Base-by-base conservation (phyloP, 2,888 invertebrate species). In the Epistrophe eligans region DNA sequence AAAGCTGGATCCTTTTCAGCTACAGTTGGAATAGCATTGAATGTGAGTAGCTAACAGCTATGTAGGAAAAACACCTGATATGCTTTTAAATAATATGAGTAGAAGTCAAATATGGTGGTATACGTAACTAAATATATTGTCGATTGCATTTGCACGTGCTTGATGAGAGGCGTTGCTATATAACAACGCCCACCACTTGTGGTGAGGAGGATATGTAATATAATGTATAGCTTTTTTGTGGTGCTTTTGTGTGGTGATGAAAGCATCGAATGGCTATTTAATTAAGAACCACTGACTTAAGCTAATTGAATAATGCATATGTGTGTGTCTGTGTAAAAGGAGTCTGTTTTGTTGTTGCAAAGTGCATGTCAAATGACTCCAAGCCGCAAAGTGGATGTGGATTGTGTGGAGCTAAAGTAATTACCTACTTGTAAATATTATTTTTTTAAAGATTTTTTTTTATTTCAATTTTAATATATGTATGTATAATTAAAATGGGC, bases 11-110 rank as follows among this genome's bases (percentile, higher is more conserved):
- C 97, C 90, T 98, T 98, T 93, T 97, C 98, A 0, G 98, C 98
- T 9, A 98, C 98, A 0, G 98, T 98, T 72, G 98, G 98, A 73
- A 98, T 98, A 90, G 98, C 98, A 50, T 97, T 98, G 92, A 98
- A 97, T 94, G 98, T 98, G 93, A 96, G 96, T 95, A 58, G 32
- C 4, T 32, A 35, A 2, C n/a, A n/a, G n/a, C n/a, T n/a, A 35
- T 35, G 9, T 9, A 35, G 35, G 8, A 35, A 35, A 35, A 35
- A 9, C 6, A 35, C 7, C 32, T 32, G 35, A 1, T 35, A 35
- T 35, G 45, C 17, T n/a, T n/a, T 48, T 9, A 24, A 19, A 52
- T 24, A 19, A 52, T 24, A 24, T 24, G 19, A 10, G 24, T 19
- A 24, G 5, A n/a, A 35, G 35, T 35, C 4, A 38, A 17, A 48